Evolutionary conservation across 2,797 vertebrate species (phyloP), one percentile per base, ranked within the genome.

Genomic region (Xenopus petersii): DNA sequence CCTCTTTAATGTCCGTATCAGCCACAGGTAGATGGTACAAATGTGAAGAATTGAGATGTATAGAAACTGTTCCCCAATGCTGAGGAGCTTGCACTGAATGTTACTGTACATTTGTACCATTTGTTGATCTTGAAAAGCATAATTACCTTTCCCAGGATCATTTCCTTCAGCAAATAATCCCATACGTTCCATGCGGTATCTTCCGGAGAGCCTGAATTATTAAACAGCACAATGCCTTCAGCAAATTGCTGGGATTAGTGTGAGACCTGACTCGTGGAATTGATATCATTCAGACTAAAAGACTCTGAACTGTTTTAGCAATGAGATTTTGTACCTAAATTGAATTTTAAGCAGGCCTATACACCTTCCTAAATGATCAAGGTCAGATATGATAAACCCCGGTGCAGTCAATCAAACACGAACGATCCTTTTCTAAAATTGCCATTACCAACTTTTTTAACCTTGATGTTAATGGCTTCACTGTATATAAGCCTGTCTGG

Each of bases 81-180:
- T 42, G n/a, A 30, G 26, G 47, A 46, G 47, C 58, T 42, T 2
- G 15, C 13, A 9, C 5, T 9, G 24, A 21, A 12, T 24, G 58
- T 12, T 59, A 21, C n/a, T 12, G 2, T 58, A 13, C 36, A 11
- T 46, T 33, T 10, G 12, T 66, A 61, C n/a, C 42, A 51, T 54
- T 66, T 66, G 74, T 60, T 47, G 74, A 66, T 69, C 54, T 71
- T 49, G 68, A 66, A 71, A 54, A 71, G 62, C 55, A 49, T 71
- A 65, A 76, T 71, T 76, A 71, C 15, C 61, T 71, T 71, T 71
- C 69, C 42, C 56, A 67, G 69, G 63, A 8, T 77, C 62, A 46
- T 55, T 67, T 67, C 69, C 33, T 49, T 46, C 48, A 42, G 54
- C 67, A 46, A 64, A 64, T 75, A 70, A 75, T 75, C 74, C 60